Base-by-base conservation (phyloP, 2,888 invertebrate species). In the Latrodectus elegans region DNA sequence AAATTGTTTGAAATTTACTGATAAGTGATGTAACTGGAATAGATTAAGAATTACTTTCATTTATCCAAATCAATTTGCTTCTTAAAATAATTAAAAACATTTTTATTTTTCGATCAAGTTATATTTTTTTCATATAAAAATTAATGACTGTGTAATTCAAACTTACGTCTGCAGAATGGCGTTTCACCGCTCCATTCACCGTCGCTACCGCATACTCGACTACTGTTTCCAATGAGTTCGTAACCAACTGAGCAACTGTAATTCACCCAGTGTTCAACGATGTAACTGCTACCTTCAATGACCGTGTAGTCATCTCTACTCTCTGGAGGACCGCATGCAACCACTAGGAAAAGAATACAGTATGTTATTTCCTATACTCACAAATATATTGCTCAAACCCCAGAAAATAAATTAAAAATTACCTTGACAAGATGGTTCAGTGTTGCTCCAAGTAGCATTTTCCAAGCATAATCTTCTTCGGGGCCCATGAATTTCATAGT, bases 401-500 rank as follows among this genome's bases (percentile, higher is more conserved):
- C 9, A 8, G 51, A 51, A 17, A 72, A 1, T 49, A 14, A 10
- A 52, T 26, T 11, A 55, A 8, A 8, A 4, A n/a, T 15, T 83
- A 96, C 96, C 96, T 93, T 94, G 94, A 91, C 97, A 97, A n/a
- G 93, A 92, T 0, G 97, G 97, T 0, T 95, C 93, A 86, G 96
- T 96, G 22, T 96, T 95, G 91, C 96, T 96, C 97, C 97, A 97
- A 0, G 96, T 97, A 76, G 96, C 97, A 91, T 97, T 96, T 91
- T 97, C 97, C 80, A 96, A 94, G 91, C 97, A 97, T 78, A 96
- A 92, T 87, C 97, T 93, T 79, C 97, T 94, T 4, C 96, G 96
- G 4, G 96, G 96, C 0, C 97, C 97, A 90, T 96, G 95, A 14
- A 97, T 93, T 91, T 95, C 95, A 92, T 94, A 97, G 91, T 97